Evolutionary conservation across 2,113 vertebrate genomes (phyloP), one percentile per base, ranked within the genome.

Genomic region (Hyperoodon ampullatus): DNA sequence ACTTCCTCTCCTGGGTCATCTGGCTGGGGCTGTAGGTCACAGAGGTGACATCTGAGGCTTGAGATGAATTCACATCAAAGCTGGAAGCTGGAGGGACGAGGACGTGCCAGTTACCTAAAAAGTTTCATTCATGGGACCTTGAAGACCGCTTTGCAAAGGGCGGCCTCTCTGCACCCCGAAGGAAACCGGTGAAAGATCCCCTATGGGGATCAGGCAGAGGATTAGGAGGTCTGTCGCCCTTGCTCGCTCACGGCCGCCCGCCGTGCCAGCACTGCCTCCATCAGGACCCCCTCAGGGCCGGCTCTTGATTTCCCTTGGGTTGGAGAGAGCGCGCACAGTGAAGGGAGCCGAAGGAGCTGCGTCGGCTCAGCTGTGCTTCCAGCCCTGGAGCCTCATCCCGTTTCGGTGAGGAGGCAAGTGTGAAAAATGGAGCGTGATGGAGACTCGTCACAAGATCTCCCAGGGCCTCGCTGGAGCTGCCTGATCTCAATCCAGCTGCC

Each of bases 351-450:
- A 66, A 83, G 90, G 74, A 72, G 19, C 72, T 35, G 84, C 74
- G 78, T 58, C 8, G 44, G 70, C 65, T 90, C 96, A 39, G 82
- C 93, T 88, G 55, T 58, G 75, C 81, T 26, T 65, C 70, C 65
- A 66, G 74, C 91, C 90, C 82, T 2, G 12, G 53, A 75, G 95
- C 77, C 88, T 91, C 60, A 66, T 74, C 91, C 91, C 78, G 26
- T 71, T 91, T 68, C 85, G 72, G 2, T 47, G 85, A 93, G 5
- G 47, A 96, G 89, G 75, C 96, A 94, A 94, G 96, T 95, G 97
- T 92, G 96, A 94, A 94, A 93, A 95, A 50, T 78, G 91, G 95
- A 95, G 97, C 74, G 9, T 94, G 96, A 97, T 88, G 84, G 90
- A 97, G 90, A 88, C 53, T 80, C 15, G 35, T 95, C 97, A 88